Conservation (phyloP, 2,888 invertebrate species). For the Nomada fucata region DNA sequence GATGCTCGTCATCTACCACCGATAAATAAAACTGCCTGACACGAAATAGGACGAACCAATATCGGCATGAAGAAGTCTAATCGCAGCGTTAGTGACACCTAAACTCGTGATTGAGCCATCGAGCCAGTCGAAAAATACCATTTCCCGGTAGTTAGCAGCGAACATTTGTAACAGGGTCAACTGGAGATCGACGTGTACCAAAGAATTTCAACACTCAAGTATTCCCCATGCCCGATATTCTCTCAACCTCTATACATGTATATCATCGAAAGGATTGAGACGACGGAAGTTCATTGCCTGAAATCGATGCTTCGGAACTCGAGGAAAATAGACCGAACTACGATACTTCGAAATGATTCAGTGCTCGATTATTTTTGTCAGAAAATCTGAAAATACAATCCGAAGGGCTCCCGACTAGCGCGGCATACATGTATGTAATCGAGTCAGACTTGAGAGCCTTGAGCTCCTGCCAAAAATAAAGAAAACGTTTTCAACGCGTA, state of each 20-base stretch:
- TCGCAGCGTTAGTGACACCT: neutral
- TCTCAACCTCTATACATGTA: no score
- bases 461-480: slow-evolving; percentile 80
- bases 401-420: slow-evolving; percentile 76
- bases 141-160: slow-evolving; percentile 7
- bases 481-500: slow-evolving; percentile 73
- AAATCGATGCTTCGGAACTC: neutral
- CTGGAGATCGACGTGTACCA: neutral
- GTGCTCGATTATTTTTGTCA: slow-evolving; percentile 81
- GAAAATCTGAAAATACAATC: slow-evolving; percentile 82
- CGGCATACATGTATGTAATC: slow-evolving; percentile 40
- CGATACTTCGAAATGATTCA: slow-evolving; percentile 74
- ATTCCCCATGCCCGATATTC: neutral
- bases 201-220: neutral
- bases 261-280: no score
- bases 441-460: slow-evolving; percentile 75
- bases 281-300: neutral
- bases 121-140: slow-evolving; percentile 10
- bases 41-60: neutral
- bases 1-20: neutral
- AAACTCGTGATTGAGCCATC: neutral
- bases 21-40: neutral
- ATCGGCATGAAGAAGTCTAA: neutral
- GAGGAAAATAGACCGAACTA: slow-evolving; percentile 25
- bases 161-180: neutral